phyloP scores from a whole-genome alignment of 1,140 invertebrate genomes.

The Achatina immaculata region DNA sequence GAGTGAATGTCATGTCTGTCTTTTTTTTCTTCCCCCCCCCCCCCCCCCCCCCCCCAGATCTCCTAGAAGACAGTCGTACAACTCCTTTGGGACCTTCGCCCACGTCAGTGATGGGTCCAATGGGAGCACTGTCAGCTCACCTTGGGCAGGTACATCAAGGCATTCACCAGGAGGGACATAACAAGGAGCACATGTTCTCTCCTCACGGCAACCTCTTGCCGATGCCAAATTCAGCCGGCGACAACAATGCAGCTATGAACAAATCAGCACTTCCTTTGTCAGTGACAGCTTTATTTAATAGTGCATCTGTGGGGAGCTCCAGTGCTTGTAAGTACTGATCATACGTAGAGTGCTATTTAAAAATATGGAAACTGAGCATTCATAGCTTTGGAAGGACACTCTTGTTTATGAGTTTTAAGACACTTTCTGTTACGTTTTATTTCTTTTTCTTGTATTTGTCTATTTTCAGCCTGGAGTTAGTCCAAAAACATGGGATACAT shows the following conservation, averaged over 20 bases:
- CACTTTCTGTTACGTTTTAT: too few relatives aligned
- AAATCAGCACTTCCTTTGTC: constrained; percentile 28
- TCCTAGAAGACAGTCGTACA: constrained; percentile 26
- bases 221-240: constrained; percentile 41
- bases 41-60: constrained; percentile 7
- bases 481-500: too few relatives aligned
- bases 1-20: too few relatives aligned
- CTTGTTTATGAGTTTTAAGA: too few relatives aligned
- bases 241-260: constrained; percentile 27
- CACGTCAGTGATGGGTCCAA: constrained; percentile 1
- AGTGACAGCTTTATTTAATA: constrained; percentile 47
- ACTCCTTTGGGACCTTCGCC: constrained; percentile 14
- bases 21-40: too few relatives aligned
- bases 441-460: too few relatives aligned
- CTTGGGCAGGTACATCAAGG: constrained; percentile 41
- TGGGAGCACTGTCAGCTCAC: constrained; percentile 41
- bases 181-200: constrained; percentile 11
- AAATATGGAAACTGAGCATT: too few relatives aligned
- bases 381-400: too few relatives aligned
- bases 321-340: constrained; percentile 33
- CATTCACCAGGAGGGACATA: constrained; percentile 37
- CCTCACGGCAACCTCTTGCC: constrained; percentile 34
- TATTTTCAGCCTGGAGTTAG: too few relatives aligned
- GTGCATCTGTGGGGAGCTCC: constrained; percentile 32
- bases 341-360: constrained; percentile 15